Conservation (phyloP, 2,797 vertebrate species). For the Acipenser ruthenus region DNA sequence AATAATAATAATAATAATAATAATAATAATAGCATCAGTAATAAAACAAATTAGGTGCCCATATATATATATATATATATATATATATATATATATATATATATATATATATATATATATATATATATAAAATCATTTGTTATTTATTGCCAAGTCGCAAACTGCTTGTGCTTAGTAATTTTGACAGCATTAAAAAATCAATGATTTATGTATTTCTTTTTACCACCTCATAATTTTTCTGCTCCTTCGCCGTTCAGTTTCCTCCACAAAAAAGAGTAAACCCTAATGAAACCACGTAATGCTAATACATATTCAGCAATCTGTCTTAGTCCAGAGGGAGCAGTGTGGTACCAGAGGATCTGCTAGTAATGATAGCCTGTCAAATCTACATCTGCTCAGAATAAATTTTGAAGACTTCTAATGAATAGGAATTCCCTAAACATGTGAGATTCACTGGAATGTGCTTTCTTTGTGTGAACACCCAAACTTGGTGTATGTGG, state of each 20-base stretch:
- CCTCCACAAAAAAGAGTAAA: slow-evolving; percentile 45
- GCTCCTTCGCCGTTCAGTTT: slow-evolving; percentile 10
- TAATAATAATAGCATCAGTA: too few relatives aligned
- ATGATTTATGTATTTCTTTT: slow-evolving; percentile 13
- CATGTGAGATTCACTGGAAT: slow-evolving; percentile 34
- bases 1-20: too few relatives aligned
- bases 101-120: not conserved
- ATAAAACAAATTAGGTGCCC: too few relatives aligned
- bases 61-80: too few relatives aligned
- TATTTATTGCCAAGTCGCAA: not conserved
- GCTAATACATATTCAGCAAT: slow-evolving; percentile 57
- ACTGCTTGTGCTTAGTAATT: slow-evolving; percentile 14
- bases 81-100: too few relatives aligned
- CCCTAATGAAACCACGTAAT: slow-evolving; percentile 68
- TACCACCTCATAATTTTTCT: slow-evolving; percentile 4
- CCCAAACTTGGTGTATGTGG: too few relatives aligned
- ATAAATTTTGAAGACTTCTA: slow-evolving; percentile 64
- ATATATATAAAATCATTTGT: not conserved
- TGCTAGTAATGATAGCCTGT: slow-evolving; percentile 70
- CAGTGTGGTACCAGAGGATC: slow-evolving; percentile 64
- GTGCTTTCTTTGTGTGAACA: not conserved
- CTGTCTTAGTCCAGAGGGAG: slow-evolving; percentile 62
- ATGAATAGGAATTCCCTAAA: slow-evolving; percentile 64
- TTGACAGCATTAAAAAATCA: slow-evolving; percentile 15
- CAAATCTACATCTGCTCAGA: slow-evolving; percentile 72